Evolutionary conservation across 2,797 vertebrate genomes (phyloP).

Genomic region (Urosaurus nigricauda): DNA sequence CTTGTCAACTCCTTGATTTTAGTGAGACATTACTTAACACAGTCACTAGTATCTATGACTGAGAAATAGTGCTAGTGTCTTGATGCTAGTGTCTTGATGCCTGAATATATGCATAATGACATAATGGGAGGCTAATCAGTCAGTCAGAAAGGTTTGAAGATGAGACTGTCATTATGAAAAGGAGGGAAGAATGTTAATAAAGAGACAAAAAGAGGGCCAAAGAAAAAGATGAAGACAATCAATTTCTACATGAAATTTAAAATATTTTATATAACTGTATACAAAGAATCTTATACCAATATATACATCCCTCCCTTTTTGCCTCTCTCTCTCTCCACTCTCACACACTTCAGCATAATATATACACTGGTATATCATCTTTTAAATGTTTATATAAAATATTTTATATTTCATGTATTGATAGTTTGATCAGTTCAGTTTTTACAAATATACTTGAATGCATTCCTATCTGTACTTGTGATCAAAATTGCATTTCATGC

Average conservation of each 20-base stretch:
- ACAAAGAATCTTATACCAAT: too few species aligned
- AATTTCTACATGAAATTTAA: not conserved
- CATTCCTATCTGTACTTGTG: too few species aligned
- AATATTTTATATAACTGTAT: not conserved
- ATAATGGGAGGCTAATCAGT: not conserved
- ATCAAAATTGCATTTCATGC: too few species aligned
- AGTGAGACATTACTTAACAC: constrained; percentile 42
- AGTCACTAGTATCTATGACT: not conserved
- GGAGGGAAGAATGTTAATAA: not conserved
- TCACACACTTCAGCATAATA: too few species aligned
- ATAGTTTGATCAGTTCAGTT: too few species aligned
- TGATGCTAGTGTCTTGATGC: constrained; percentile 52
- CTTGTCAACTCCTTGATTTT: constrained; percentile 24
- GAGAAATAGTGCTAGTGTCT: constrained; percentile 37
- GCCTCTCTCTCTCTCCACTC: too few species aligned
- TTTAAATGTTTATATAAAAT: too few species aligned
- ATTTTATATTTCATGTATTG: too few species aligned
- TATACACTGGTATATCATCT: too few species aligned
- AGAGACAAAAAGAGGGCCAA: not conserved
- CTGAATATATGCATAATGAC: not conserved
- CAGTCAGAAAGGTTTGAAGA: not conserved
- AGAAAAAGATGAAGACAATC: not conserved
- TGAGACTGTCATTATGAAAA: not conserved
- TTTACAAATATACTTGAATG: too few species aligned
- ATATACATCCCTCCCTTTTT: too few species aligned